Evolutionary conservation across 2,113 vertebrate species (phyloP).

Genomic region (Lonchura striata): DNA sequence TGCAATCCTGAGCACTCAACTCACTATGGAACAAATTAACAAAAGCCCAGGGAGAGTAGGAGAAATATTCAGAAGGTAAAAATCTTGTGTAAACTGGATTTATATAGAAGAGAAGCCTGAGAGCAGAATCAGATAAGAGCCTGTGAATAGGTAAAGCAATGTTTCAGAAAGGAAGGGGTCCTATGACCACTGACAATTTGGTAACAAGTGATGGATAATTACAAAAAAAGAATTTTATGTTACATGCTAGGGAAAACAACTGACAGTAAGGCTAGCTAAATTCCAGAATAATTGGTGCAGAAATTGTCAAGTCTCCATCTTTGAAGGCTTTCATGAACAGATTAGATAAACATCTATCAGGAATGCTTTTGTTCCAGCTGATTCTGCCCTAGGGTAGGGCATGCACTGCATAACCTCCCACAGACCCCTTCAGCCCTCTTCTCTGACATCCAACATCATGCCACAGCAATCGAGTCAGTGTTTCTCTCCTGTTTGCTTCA

Average conservation of each 20-base stretch:
- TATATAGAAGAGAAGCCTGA: not conserved
- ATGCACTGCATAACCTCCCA: not conserved
- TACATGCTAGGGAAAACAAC: not conserved
- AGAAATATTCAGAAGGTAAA: not conserved
- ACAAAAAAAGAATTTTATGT: not conserved
- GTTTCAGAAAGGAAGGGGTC: not conserved
- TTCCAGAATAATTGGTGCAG: not conserved
- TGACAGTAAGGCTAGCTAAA: not conserved
- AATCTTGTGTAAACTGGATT: not conserved
- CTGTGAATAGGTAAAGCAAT: not conserved
- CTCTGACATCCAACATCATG: not conserved
- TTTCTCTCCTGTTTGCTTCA: not conserved
- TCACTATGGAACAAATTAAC: not conserved
- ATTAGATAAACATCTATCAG: slow-evolving; percentile 9
- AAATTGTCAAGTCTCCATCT: not conserved
- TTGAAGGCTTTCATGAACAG: not conserved
- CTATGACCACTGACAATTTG: not conserved
- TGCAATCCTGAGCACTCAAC: not conserved
- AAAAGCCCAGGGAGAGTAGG: not conserved
- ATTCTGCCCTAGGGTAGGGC: not conserved
- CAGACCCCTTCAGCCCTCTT: not conserved
- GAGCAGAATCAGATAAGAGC: not conserved
- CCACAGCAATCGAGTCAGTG: not conserved
- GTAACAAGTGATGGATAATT: not conserved
- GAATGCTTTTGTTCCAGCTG: not conserved